Conservation (phyloP, 2,888 invertebrate species). For the Drosophila atroscutellata region DNA sequence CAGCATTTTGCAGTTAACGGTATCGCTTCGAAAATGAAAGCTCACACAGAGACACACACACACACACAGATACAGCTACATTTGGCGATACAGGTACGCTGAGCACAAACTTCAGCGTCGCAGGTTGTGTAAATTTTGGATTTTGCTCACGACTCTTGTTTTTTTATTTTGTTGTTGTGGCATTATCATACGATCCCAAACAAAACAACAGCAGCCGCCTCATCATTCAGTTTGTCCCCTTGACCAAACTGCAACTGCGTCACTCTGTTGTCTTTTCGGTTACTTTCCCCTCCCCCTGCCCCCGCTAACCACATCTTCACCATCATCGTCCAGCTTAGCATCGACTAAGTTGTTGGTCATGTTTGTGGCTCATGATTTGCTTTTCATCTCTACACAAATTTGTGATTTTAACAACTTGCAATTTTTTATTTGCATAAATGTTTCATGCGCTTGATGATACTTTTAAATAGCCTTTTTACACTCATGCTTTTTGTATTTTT, state of each 20-base stretch:
- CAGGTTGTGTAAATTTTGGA: conserved; percentile 68
- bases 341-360: conserved; percentile 38
- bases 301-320: neutral
- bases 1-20: conserved; percentile 75
- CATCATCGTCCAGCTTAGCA: conserved; percentile 15
- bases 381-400: conserved; percentile 44
- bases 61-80: conserved; percentile 26
- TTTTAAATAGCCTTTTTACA: conserved; percentile 12
- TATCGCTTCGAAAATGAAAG: conserved; percentile 83
- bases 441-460: conserved; percentile 44
- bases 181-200: conserved; percentile 67
- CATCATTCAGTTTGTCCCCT: conserved; percentile 50
- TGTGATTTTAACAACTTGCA: conserved; percentile 51
- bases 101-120: conserved; percentile 49
- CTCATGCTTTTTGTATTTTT: conserved; percentile 17
- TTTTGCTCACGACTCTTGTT: conserved; percentile 64
- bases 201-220: conserved; percentile 40
- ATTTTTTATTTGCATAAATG: conserved; percentile 56
- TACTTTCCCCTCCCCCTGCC: conserved; percentile 34
- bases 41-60: conserved; percentile 64
- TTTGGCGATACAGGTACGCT: conserved; percentile 29
- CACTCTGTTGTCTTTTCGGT: conserved; percentile 48
- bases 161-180: conserved; percentile 28
- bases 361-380: conserved; percentile 69
- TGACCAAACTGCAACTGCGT: conserved; percentile 70